Percentiles rank a stretch among this genome's conserved stretches.
Evolutionary conservation across 2,797 vertebrate genomes (phyloP).

Genomic region (Octomys mimax): DNA sequence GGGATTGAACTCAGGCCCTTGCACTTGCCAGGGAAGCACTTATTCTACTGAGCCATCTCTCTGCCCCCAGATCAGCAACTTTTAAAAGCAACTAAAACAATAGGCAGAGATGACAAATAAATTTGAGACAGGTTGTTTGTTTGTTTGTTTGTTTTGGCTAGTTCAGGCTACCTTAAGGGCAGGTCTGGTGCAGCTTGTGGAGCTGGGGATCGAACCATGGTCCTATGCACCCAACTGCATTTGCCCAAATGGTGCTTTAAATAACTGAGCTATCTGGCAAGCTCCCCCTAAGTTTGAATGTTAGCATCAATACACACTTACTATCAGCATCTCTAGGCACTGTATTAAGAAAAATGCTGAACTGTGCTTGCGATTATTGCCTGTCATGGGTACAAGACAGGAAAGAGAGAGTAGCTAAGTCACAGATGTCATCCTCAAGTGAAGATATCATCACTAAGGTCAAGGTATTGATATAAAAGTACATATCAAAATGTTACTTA

Average conservation of each 20-base stretch:
- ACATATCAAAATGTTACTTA: background rate
- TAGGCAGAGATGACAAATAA: background rate
- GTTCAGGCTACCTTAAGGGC: too few species aligned
- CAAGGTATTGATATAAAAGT: background rate
- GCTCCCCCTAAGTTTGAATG: background rate
- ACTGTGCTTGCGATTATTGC: background rate
- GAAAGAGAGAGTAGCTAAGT: background rate
- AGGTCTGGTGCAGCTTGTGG: too few species aligned
- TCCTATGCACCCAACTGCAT: too few species aligned
- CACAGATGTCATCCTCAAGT: background rate
- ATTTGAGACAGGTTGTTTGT: background rate
- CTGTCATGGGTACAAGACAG: background rate
- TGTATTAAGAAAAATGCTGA: background rate
- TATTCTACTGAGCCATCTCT: too few species aligned
- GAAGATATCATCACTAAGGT: background rate
- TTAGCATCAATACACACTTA: background rate
- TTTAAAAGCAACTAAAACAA: slow-evolving; percentile 36
- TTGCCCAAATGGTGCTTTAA: too few species aligned
- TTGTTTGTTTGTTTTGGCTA: too few species aligned
- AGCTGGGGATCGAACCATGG: too few species aligned
- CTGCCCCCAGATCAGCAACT: background rate
- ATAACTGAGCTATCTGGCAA: too few species aligned
- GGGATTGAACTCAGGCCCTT: too few species aligned
- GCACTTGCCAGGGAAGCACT: too few species aligned
- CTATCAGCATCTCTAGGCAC: background rate